These are phyloP conservation scores for Hyppa rectilinea DNA, from an alignment of 2,888 invertebrate genomes.

Conservation along the genomic window DNA sequence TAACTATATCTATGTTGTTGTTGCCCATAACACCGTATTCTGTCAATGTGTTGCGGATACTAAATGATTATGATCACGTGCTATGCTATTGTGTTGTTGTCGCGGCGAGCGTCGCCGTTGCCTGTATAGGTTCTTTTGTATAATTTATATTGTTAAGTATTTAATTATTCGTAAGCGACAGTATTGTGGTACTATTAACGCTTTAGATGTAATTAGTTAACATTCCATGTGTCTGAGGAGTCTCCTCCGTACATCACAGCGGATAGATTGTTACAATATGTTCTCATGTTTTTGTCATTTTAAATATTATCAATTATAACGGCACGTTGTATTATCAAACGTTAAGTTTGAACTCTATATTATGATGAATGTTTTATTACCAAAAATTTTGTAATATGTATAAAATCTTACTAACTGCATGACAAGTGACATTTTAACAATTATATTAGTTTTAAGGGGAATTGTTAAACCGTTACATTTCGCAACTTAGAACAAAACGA, in stretches of 20 bases:
- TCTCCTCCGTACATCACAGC: conserved; percentile 73
- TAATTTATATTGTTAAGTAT: conserved; percentile 80
- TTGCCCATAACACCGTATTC: conserved; percentile 74
- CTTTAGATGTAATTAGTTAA: conserved; percentile 84
- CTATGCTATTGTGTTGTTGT: conserved; percentile 57
- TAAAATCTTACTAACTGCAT: conserved; percentile 85
- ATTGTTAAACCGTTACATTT: conserved; percentile 76
- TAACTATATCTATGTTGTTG: conserved; percentile 70
- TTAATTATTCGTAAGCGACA: conserved; percentile 81
- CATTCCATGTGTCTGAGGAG: conserved; percentile 83
- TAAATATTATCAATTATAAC: conserved; percentile 56
- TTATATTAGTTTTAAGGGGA: conserved; percentile 76
- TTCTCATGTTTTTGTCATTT: conserved; percentile 67
- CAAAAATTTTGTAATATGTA: conserved; percentile 77
- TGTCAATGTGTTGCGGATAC: conserved; percentile 76
- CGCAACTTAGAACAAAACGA: conserved; percentile 82
- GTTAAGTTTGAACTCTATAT: conserved; percentile 72
- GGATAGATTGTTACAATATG: conserved; percentile 63
- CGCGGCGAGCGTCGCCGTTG: conserved; percentile 64
- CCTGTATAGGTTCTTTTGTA: conserved; percentile 76
- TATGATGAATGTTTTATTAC: conserved; percentile 76
- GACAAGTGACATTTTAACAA: conserved; percentile 81
- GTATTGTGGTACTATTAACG: conserved; percentile 86
- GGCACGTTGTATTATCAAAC: conserved; percentile 67
- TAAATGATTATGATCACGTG: conserved; percentile 45